Conservation (phyloP, 92 coral and sea anemone genomes). For the Phymanthus crucifer region DNA sequence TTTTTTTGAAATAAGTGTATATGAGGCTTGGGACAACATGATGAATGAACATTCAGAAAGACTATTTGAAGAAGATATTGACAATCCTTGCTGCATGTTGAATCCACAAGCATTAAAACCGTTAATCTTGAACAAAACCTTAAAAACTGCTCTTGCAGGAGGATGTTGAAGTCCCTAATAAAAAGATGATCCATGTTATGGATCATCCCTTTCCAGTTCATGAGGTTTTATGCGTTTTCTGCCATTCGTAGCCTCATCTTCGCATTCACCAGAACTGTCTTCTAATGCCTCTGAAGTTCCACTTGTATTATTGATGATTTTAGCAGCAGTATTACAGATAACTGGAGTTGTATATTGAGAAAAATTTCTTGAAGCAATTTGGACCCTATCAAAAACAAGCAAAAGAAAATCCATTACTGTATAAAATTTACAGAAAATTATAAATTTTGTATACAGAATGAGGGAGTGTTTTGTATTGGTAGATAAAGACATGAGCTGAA, state of each 20-base stretch:
- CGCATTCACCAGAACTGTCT: slow-evolving; percentile 87
- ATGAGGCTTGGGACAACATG: no score
- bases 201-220: slow-evolving; percentile 71
- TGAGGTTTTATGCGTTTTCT: slow-evolving; percentile 93
- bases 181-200: slow-evolving; percentile 37
- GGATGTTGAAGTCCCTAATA: neutral
- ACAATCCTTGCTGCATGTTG: neutral
- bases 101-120: neutral
- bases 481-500: no score
- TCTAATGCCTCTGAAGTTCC: slow-evolving; percentile 64
- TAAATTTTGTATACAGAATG: neutral
- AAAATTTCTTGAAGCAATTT: slow-evolving; percentile 58
- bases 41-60: no score
- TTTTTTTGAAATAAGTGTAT: no score
- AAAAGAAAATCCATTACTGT: neutral
- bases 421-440: neutral
- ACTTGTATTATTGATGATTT: slow-evolving; percentile 23
- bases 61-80: no score
- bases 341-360: slow-evolving; percentile 38
- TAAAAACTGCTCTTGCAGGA: neutral
- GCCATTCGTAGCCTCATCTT: slow-evolving; percentile 99
- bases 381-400: slow-evolving; percentile 38
- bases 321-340: slow-evolving; percentile 28
- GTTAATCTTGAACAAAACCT: neutral
- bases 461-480: neutral